These are phyloP conservation scores for Cyprinodon brontotheroides DNA, from an alignment of 2,113 vertebrate species.

Conservation along the genomic window DNA sequence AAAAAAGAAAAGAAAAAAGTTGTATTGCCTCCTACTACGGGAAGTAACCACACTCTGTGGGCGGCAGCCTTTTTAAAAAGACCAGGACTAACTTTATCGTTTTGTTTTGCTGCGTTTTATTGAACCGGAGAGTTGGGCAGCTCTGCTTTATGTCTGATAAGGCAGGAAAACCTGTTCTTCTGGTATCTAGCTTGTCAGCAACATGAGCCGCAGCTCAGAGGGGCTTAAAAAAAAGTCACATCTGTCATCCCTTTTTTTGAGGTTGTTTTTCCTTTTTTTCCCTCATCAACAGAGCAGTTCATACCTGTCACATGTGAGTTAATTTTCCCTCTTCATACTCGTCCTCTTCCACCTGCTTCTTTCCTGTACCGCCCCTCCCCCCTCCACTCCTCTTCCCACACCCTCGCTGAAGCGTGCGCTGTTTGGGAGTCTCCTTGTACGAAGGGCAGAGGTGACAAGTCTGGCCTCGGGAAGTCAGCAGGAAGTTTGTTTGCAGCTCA, in stretches of 20 bases:
- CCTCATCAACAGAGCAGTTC: conserved; percentile 81
- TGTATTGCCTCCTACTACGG: too few species aligned
- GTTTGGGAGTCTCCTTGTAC: conserved; percentile 54
- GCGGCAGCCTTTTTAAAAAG: too few species aligned
- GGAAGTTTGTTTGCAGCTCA: conserved; percentile 60
- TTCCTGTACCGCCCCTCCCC: neutral
- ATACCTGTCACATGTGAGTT: conserved; percentile 86
- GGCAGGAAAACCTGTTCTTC: conserved; percentile 20
- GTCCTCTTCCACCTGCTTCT: conserved; percentile 60
- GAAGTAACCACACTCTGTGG: neutral
- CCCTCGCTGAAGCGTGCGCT: conserved; percentile 41
- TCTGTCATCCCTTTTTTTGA: conserved; percentile 66
- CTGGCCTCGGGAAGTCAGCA: conserved; percentile 49
- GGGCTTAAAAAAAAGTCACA: conserved; percentile 44
- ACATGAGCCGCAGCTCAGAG: conserved; percentile 26
- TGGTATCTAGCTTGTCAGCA: conserved; percentile 30
- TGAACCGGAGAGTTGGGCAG: conserved; percentile 11
- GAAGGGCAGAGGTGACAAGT: conserved; percentile 55
- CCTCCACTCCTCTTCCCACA: conserved; percentile 2
- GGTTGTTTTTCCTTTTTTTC: conserved; percentile 75
- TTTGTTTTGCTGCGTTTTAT: conserved; percentile 12
- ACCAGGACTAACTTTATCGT: conserved; percentile 2
- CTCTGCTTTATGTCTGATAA: conserved; percentile 1
- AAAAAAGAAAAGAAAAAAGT: too few species aligned
- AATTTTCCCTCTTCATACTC: conserved; percentile 65